Percentiles rank a stretch among this genome's conserved stretches.
Evolutionary conservation across 2,797 vertebrate species (phyloP).

Genomic region (Bovichtus diacanthus): DNA sequence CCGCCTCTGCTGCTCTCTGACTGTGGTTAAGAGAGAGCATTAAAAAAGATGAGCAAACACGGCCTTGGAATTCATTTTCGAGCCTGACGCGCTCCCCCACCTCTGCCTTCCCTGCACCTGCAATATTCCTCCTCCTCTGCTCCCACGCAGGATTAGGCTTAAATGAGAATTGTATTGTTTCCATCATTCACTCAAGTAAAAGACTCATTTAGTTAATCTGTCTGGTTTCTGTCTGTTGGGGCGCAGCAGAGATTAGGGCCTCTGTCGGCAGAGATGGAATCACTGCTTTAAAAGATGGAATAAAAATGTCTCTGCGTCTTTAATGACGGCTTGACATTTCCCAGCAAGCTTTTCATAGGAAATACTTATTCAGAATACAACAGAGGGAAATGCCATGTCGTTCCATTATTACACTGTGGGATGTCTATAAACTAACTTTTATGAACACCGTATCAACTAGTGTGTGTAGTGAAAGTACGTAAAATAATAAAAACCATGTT

Average conservation of each 20-base stretch:
- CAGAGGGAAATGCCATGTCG: slow-evolving; percentile 59
- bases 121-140: slow-evolving; percentile 63
- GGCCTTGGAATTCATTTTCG: slow-evolving; percentile 69
- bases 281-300: slow-evolving; percentile 71
- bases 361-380: slow-evolving; percentile 46
- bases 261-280: slow-evolving; percentile 75
- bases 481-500: not conserved
- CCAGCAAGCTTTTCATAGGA: slow-evolving; percentile 60
- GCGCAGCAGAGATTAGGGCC: slow-evolving; percentile 70
- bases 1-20: slow-evolving; percentile 9
- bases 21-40: slow-evolving; percentile 63
- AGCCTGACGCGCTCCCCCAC: slow-evolving; percentile 30
- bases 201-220: slow-evolving; percentile 84
- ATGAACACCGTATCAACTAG: slow-evolving; percentile 22
- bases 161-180: slow-evolving; percentile 82
- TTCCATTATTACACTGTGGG: slow-evolving; percentile 36
- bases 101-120: slow-evolving; percentile 59
- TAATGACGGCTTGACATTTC: slow-evolving; percentile 82
- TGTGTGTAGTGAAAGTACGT: not conserved
- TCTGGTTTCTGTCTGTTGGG: slow-evolving; percentile 67
- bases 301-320: slow-evolving; percentile 79
- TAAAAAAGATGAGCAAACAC: slow-evolving; percentile 76
- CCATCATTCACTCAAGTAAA: slow-evolving; percentile 78
- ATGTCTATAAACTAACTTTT: slow-evolving; percentile 41
- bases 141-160: slow-evolving; percentile 71